Conservation (phyloP, 2,113 vertebrate genomes). For the Aepyceros melampus region DNA sequence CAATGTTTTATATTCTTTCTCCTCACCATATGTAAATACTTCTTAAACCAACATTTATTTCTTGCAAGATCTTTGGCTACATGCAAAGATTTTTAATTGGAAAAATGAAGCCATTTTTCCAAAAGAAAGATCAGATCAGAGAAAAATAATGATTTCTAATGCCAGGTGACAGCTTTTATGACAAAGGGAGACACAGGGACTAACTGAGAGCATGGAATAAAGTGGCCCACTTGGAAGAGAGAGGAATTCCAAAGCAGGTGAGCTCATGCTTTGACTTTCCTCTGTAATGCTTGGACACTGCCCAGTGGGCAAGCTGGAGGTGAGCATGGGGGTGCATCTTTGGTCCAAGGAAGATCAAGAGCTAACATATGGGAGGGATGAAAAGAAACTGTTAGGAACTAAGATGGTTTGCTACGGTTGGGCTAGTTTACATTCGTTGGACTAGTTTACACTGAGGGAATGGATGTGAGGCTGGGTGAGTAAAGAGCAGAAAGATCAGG, state of each 20-base stretch:
- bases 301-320: background rate
- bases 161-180: background rate
- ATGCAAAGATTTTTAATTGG: background rate
- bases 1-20: background rate
- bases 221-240: background rate
- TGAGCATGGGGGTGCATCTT: background rate
- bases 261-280: background rate
- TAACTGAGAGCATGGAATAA: background rate
- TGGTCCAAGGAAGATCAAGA: background rate
- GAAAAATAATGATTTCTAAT: background rate
- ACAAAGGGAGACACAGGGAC: background rate
- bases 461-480: background rate
- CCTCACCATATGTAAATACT: background rate
- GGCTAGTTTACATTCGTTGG: background rate
- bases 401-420: background rate
- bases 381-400: background rate
- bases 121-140: background rate
- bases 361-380: background rate
- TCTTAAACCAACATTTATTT: constrained; percentile 43
- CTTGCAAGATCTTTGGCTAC: background rate
- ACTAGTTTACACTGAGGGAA: background rate
- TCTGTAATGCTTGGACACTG: background rate
- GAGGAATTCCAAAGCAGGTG: background rate
- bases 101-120: background rate
- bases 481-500: background rate